A percentile compares a stretch with the other conserved stretches of the same genome.
phyloP scores from a whole-genome alignment of 2,113 vertebrate species.

The Dasyornis broadbenti region DNA sequence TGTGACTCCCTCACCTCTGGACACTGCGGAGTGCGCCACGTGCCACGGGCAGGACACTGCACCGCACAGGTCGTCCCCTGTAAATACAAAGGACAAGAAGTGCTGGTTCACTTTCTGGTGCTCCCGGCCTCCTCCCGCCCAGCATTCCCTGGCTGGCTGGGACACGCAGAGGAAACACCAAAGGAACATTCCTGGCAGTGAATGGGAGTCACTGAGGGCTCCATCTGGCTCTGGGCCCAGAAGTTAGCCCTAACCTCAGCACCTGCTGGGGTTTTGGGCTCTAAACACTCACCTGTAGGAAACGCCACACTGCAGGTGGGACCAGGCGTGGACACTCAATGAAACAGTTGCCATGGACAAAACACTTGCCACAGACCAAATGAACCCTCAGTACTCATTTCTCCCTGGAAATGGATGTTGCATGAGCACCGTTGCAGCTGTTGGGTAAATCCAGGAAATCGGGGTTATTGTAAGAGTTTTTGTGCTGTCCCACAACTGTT shows the following conservation, averaged over 20 bases:
- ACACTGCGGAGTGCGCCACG: constrained; percentile 62
- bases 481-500: constrained; percentile 57
- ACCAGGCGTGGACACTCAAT: constrained; percentile 30
- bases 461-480: constrained; percentile 71
- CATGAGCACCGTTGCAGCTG: constrained; percentile 64
- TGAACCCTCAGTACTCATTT: constrained; percentile 62
- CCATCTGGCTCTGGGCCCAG: neutral
- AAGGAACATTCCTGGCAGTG: constrained; percentile 41
- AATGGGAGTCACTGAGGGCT: neutral
- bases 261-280: neutral
- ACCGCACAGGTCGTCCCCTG: neutral
- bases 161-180: constrained; percentile 53
- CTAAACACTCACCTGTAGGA: neutral
- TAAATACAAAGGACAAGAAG: constrained; percentile 74
- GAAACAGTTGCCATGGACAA: constrained; percentile 34
- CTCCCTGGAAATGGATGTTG: constrained; percentile 66
- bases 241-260: neutral
- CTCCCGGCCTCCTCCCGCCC: constrained; percentile 24
- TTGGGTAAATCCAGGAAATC: constrained; percentile 78
- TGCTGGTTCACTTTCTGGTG: constrained; percentile 94
- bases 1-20: neutral
- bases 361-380: constrained; percentile 39
- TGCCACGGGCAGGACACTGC: constrained; percentile 13
- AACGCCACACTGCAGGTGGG: neutral
- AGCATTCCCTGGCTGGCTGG: neutral